Evolutionary conservation across 2,797 vertebrate genomes (phyloP), one percentile per base, ranked within the genome.

Genomic region (Muscicapa comitata): DNA sequence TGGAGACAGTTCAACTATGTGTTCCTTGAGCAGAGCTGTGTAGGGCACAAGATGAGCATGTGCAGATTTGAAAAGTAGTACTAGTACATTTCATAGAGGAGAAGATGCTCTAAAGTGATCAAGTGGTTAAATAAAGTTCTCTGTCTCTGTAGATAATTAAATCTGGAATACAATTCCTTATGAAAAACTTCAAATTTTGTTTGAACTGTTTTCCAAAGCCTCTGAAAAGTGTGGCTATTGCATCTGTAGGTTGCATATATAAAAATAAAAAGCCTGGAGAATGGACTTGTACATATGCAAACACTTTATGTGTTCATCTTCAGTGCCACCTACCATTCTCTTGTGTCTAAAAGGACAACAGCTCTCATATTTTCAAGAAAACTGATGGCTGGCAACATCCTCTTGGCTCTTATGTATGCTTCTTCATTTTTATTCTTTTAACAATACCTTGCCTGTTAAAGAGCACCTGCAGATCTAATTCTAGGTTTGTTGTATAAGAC

Each of bases 401-500:
- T 75, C 13, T 63, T 77, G 45, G 10, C 12, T 75, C 90, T 73
- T 37, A 13, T 40, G 5, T 18, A 10, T 23, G 9, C 4, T 71
- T 73, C 43, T 54, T 4, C 13, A n/a, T 59, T 86, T 88, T 83
- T 70, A 10, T 82, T 84, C 25, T 71, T 93, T 86, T 29, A 55
- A 48, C 3, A 73, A 17, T 42, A 45, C 6, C 7, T 59, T 90
- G 15, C 7, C 28, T 45, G 7, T 18, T 48, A 76, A 87, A 26
- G 18, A 88, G 13, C 24, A 4, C 17, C 65, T 77, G 35, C 14
- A 63, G 26, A 67, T 14, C 13, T 76, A 43, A 58, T 58, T 78
- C 67, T 59, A 76, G 7, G 6, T 42, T 75, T 90, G 1, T 9
- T 58, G 3, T 7, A 7, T 45, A 40, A 90, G 17, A 10, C 29